These are phyloP conservation scores for Phenacoccus solenopsis DNA, from an alignment of 1,140 invertebrate genomes.

Conservation along the genomic window DNA sequence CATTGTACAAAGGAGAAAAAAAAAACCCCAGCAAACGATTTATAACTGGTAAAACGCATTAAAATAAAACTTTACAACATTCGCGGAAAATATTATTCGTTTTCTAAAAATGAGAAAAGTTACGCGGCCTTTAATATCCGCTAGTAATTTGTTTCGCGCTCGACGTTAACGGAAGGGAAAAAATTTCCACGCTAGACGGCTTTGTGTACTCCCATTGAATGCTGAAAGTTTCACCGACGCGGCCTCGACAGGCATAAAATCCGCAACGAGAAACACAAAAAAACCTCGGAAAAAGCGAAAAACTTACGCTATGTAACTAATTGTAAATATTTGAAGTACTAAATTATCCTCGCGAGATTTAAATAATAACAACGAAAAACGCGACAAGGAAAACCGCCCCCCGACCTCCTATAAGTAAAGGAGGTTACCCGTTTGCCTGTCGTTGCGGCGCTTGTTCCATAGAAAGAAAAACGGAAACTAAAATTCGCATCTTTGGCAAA, in stretches of 20 bases:
- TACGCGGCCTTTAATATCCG: conserved; percentile 1
- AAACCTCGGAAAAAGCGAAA: too few relatives aligned
- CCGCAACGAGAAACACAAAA: too few relatives aligned
- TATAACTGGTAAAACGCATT: background rate
- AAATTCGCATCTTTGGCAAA: background rate
- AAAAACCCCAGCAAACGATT: too few relatives aligned
- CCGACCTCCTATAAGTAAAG: too few relatives aligned
- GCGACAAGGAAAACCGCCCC: too few relatives aligned
- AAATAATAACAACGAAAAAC: background rate
- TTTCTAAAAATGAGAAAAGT: background rate
- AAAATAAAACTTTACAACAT: conserved; percentile 3
- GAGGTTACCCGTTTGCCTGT: too few relatives aligned
- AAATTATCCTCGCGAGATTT: background rate
- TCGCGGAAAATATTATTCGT: background rate
- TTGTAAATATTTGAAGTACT: background rate
- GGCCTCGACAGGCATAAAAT: too few relatives aligned
- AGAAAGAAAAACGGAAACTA: background rate
- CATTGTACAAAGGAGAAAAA: background rate
- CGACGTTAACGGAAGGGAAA: background rate
- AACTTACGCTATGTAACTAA: background rate
- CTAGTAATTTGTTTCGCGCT: background rate
- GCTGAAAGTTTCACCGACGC: too few relatives aligned
- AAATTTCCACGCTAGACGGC: too few relatives aligned
- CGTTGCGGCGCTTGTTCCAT: too few relatives aligned
- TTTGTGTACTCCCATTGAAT: too few relatives aligned